Conservation (phyloP, 2,888 invertebrate genomes). For the Drosophila prostipennis region DNA sequence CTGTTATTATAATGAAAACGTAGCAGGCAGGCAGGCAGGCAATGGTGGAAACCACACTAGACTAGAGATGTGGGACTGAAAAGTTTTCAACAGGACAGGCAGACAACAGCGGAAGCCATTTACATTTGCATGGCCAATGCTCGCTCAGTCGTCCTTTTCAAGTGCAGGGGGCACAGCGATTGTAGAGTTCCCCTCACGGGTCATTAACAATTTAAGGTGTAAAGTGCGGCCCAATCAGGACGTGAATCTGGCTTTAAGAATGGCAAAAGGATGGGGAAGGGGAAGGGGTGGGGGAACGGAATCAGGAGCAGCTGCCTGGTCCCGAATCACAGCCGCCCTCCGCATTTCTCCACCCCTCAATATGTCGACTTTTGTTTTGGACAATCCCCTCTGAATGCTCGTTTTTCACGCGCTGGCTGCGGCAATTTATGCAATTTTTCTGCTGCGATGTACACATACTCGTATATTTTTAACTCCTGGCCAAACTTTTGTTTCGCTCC, state of each 20-base stretch:
- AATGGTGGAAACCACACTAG: conserved; percentile 20
- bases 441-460: conserved; percentile 14
- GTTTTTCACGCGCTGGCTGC: conserved; percentile 24
- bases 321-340: conserved; percentile 45
- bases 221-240: conserved; percentile 18
- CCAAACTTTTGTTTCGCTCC: conserved; percentile 67
- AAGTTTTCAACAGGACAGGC: conserved; percentile 3
- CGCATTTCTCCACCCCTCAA: too few relatives aligned
- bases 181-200: conserved; percentile 14
- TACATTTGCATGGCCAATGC: conserved; percentile 65
- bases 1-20: conserved; percentile 77
- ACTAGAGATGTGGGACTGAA: conserved; percentile 5
- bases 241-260: conserved; percentile 26
- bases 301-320: conserved; percentile 25
- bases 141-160: conserved; percentile 56
- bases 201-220: conserved; percentile 37
- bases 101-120: conserved; percentile 30
- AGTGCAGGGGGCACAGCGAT: conserved; percentile 48
- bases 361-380: conserved; percentile 64
- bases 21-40: conserved; percentile 43
- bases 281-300: background rate
- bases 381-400: background rate
- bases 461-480: conserved; percentile 47
- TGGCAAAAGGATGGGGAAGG: background rate
- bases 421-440: conserved; percentile 66